Evolutionary conservation across 2,113 vertebrate genomes (phyloP), one percentile per base, ranked within the genome.

Genomic region (Mellivora capensis): DNA sequence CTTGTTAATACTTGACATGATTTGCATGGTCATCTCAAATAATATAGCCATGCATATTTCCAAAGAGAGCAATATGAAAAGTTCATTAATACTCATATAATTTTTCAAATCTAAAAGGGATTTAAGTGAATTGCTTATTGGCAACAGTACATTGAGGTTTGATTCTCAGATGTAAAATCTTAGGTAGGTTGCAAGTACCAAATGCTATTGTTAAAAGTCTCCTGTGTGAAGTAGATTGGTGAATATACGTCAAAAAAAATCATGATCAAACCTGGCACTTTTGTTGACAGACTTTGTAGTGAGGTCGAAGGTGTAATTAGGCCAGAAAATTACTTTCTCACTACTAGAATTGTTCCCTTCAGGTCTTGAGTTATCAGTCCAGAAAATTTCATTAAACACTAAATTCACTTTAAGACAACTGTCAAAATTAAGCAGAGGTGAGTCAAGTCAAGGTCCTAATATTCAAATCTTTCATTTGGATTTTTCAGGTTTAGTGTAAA

Each of bases 321-420:
- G 97, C 97, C 97, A 98, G 97, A 98, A 98, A 98, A 98, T 98
- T 97, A 97, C 98, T 98, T 98, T 98, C 97, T 98, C 96, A 95
- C 90, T 94, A 98, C 94, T 96, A 97, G 96, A 97, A 98, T 98
- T 98, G 97, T 97, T 98, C 97, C 97, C 97, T 97, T 98, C 97
- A 97, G 97, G 95, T 98, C 95, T 83, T 96, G 97, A 97, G 94
- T 97, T 98, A 98, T 97, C 97, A 98, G 97, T 96, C 98, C 97
- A 98, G 98, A 98, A 98, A 98, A 98, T 98, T 98, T 98, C 98
- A 98, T 96, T 97, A 97, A 95, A 97, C 44, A 94, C 97, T 97
- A 97, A 96, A 97, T 97, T 93, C 86, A 97, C 96, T 97, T 97
- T 94, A 98, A 97, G 97, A 98, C 97, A 98, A 97, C 94, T 97